phyloP scores from a whole-genome alignment of 1,140 invertebrate genomes.

The Pseudomyrmex cubaensis region DNA sequence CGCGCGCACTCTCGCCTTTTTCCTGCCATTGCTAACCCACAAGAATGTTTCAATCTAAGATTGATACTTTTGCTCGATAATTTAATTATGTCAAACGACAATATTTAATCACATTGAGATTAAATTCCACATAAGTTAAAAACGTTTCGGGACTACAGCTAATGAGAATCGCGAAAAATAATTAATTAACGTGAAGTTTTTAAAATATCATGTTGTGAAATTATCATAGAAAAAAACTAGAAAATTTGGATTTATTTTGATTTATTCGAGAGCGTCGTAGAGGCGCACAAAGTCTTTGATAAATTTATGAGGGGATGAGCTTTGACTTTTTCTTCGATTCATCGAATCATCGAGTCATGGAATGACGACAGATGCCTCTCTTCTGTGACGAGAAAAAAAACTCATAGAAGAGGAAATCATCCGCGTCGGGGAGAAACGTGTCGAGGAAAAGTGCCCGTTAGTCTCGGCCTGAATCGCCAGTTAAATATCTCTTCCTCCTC shows the following conservation, averaged over 20 bases:
- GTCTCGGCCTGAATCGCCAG: conserved; percentile 85
- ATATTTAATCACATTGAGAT: no score
- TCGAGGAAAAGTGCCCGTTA: conserved; percentile 84
- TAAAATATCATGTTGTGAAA: background rate
- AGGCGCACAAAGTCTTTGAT: background rate
- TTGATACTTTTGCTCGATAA: background rate
- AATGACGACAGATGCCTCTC: background rate
- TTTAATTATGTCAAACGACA: background rate
- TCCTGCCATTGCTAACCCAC: background rate
- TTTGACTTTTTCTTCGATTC: conserved; percentile 17
- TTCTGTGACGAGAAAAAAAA: conserved; percentile 23
- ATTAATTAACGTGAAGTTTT: background rate
- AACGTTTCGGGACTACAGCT: no score
- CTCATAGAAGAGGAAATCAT: conserved; percentile 62
- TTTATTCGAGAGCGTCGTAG: background rate
- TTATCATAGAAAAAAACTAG: background rate
- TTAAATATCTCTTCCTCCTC: conserved; percentile 80
- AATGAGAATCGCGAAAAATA: no score
- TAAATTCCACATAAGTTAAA: no score
- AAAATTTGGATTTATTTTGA: background rate
- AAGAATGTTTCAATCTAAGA: background rate
- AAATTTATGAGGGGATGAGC: background rate
- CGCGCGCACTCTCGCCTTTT: conserved; percentile 30
- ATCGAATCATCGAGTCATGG: background rate
- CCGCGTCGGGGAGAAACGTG: conserved; percentile 80